Percentiles rank a stretch among this genome's conserved stretches.
Evolutionary conservation across 2,888 invertebrate species (phyloP).

Genomic region (Amblyjoppa proteus): DNA sequence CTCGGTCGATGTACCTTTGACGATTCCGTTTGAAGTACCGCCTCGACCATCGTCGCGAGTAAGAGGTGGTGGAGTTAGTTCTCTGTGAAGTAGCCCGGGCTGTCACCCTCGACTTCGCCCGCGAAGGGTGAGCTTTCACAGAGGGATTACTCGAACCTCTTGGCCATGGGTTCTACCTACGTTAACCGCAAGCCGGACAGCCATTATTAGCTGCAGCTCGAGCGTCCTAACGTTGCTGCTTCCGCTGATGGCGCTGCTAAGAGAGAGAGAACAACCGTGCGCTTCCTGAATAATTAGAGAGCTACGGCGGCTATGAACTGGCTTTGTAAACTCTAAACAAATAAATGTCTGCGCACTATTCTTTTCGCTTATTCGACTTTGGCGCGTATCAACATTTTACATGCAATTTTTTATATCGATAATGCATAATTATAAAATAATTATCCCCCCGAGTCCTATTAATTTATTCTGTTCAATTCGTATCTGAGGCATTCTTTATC

Average conservation of each 20-base stretch:
- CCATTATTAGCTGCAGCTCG: conserved; percentile 80
- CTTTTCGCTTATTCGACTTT: conserved; percentile 37
- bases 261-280: conserved; percentile 52
- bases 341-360: conserved; percentile 51
- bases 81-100: conserved; percentile 70
- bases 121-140: conserved; percentile 79
- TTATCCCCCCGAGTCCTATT: too few relatives aligned
- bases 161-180: conserved; percentile 75
- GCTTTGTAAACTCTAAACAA: conserved; percentile 65
- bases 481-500: too few relatives aligned
- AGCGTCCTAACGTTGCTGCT: conserved; percentile 61
- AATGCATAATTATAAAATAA: not conserved
- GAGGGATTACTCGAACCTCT: conserved; percentile 82
- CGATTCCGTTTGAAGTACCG: conserved; percentile 83
- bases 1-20: conserved; percentile 82
- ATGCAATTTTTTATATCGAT: not conserved
- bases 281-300: conserved; percentile 78
- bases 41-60: conserved; percentile 69
- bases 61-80: conserved; percentile 41
- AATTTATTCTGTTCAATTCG: not conserved
- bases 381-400: conserved; percentile 17
- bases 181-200: conserved; percentile 82
- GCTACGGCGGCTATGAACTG: conserved; percentile 63
- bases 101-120: conserved; percentile 80
- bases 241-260: conserved; percentile 56